phyloP scores from a whole-genome alignment of 2,113 vertebrate genomes.

The Trematomus loennbergii region DNA sequence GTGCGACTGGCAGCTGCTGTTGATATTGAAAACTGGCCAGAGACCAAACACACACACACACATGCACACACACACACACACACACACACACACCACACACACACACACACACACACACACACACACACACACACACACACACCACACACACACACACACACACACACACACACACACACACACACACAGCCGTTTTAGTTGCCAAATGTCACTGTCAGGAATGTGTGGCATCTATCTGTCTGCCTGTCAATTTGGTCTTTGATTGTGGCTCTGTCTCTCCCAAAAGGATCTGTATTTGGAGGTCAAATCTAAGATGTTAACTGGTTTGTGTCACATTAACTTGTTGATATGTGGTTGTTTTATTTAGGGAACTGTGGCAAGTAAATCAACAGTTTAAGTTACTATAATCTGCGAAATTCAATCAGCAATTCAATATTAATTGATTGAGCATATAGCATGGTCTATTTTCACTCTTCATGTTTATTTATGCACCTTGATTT shows the following conservation, averaged over 20 bases:
- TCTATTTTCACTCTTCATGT: neutral
- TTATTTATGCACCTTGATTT: neutral
- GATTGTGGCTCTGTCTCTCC: neutral
- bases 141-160: too few species aligned
- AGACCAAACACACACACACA: conserved; percentile 47
- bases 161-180: too few species aligned
- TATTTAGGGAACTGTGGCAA: neutral
- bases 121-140: too few species aligned
- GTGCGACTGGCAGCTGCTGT: conserved; percentile 78
- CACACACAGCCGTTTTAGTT: conserved; percentile 42
- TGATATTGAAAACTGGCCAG: conserved; percentile 70
- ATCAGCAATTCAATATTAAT: neutral
- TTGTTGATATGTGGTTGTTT: neutral
- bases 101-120: too few species aligned
- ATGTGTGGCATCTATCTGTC: conserved; percentile 24
- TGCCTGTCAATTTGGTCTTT: neutral
- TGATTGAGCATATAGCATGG: neutral
- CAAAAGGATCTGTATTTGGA: neutral
- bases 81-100: too few species aligned
- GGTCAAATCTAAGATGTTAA: conserved; percentile 54
- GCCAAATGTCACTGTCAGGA: conserved; percentile 36
- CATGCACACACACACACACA: too few species aligned
- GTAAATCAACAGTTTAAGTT: neutral
- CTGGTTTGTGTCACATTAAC: conserved; percentile 16
- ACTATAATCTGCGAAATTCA: neutral